These are phyloP conservation scores for Amphilophus citrinellus DNA, from an alignment of 2,113 vertebrate species.

Conservation along the genomic window DNA sequence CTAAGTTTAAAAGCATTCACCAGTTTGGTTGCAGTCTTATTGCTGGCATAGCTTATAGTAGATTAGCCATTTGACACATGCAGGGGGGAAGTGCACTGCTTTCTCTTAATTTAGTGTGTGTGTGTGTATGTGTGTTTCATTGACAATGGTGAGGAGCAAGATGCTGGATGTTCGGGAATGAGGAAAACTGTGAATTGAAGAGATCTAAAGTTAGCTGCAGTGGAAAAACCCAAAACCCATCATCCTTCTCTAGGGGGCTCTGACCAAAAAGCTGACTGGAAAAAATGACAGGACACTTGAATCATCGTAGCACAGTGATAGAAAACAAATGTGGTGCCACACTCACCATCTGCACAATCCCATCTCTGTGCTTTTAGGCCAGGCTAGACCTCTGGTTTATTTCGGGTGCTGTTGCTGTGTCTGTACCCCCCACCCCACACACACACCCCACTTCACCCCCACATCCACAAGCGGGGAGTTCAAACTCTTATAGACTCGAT, in stretches of 20 bases:
- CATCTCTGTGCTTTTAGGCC: slow-evolving; percentile 56
- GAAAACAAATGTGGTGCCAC: slow-evolving; percentile 74
- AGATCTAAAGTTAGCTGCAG: slow-evolving; percentile 71
- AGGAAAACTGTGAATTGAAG: slow-evolving; percentile 53
- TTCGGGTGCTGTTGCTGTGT: slow-evolving; percentile 38
- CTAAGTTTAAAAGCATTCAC: slow-evolving; percentile 51
- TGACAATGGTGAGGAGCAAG: slow-evolving; percentile 52
- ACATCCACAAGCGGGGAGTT: slow-evolving; percentile 50
- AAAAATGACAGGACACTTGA: slow-evolving; percentile 82
- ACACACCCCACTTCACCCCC: not conserved
- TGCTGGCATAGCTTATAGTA: slow-evolving; percentile 22
- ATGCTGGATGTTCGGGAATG: slow-evolving; percentile 48
- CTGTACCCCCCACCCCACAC: slow-evolving; percentile 24
- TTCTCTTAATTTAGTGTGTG: slow-evolving; percentile 44
- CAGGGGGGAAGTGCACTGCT: slow-evolving; percentile 40
- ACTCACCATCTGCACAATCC: slow-evolving; percentile 61
- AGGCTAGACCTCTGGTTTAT: slow-evolving; percentile 38
- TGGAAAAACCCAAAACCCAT: slow-evolving; percentile 75
- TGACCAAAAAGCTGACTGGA: slow-evolving; percentile 72
- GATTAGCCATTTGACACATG: slow-evolving; percentile 44
- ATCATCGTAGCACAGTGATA: slow-evolving; percentile 76
- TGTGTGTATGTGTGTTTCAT: slow-evolving; percentile 17
- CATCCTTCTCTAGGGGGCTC: slow-evolving; percentile 69
- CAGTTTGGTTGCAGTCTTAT: slow-evolving; percentile 58
- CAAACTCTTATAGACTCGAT: slow-evolving; percentile 44